Evolutionary conservation across 2,113 vertebrate genomes (phyloP).

Genomic region (Petrocephalus microphthalmus): DNA sequence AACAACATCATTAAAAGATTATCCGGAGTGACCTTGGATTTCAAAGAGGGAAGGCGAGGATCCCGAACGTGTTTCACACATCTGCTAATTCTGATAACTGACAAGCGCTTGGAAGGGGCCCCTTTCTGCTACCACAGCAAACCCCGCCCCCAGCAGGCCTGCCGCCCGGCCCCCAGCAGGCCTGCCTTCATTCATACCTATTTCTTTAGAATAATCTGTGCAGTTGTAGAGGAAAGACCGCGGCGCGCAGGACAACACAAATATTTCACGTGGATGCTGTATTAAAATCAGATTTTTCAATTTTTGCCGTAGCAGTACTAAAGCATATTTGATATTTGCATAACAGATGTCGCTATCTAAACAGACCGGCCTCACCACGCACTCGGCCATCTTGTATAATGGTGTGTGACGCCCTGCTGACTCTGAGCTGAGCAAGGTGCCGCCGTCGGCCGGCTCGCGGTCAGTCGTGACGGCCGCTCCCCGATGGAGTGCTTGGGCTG

Average conservation of each 20-base stretch:
- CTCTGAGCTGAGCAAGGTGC: slow-evolving; percentile 9
- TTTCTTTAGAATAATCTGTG: background rate
- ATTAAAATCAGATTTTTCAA: background rate
- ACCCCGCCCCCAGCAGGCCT: background rate
- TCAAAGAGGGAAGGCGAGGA: background rate
- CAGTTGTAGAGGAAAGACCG: background rate
- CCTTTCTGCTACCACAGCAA: background rate
- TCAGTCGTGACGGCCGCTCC: slow-evolving; percentile 27
- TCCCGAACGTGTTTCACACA: background rate
- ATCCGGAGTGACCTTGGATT: background rate
- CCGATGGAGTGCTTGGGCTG: slow-evolving; percentile 29
- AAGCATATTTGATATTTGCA: background rate
- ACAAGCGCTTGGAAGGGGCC: background rate
- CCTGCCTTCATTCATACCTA: background rate
- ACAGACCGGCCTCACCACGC: background rate
- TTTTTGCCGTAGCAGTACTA: background rate
- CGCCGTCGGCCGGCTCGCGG: slow-evolving; percentile 22
- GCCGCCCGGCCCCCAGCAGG: background rate
- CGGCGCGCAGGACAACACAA: background rate
- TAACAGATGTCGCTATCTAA: background rate
- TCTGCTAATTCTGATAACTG: background rate
- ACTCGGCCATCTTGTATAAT: background rate
- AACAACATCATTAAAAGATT: background rate
- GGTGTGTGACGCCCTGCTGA: background rate
- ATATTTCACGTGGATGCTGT: background rate